Base-by-base conservation (phyloP, 1,140 invertebrate genomes). In the Trichomalopsis sarcophagae region DNA sequence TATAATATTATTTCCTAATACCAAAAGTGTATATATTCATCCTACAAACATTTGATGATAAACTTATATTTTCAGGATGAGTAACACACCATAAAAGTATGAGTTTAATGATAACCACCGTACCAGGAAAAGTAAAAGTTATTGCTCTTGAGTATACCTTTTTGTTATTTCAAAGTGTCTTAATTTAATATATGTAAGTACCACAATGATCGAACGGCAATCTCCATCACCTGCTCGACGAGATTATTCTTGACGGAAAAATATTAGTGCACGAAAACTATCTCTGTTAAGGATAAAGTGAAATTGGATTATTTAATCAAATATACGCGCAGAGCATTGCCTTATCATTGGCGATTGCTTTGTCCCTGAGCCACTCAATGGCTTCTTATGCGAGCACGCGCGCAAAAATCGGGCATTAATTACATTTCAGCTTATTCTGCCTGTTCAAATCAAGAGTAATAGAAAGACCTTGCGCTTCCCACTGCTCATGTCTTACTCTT, bases 331-430 rank as follows among this genome's bases (percentile, higher is more conserved):
- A 44, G 1, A 73, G 30, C 23, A 36, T 73, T 36, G 30, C 10
- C 23, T 73, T 73, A 73, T 73, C 27, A 33, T 33, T 23, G 21
- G 27, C 30, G 27, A 73, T 73, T 73, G 14, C 69, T 27, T 30
- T 33, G 69, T 73, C 69, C 69, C 69, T 73, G 69, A 73, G 23
- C 9, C 27, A 30, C 4, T 33, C 13, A 73, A 7, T 73, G 69
- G 69, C 69, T 30, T 30, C 69, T 73, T 73, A 27, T 27, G 30
- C 4, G 23, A 73, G 36, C 27, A 73, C 69, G 27, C 17, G 27
- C 27, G 66, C 27, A 9, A 69, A 69, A 69, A 69, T 69, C 69
- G 30, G 30, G 14, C 13, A 73, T 73, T 73, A 73, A 73, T 73
- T 73, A 73, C 0, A 73, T 33, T 33, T 50, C 13, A 30, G 27